phyloP scores from a whole-genome alignment of 2,888 invertebrate genomes.

The Drosophila putrida region DNA sequence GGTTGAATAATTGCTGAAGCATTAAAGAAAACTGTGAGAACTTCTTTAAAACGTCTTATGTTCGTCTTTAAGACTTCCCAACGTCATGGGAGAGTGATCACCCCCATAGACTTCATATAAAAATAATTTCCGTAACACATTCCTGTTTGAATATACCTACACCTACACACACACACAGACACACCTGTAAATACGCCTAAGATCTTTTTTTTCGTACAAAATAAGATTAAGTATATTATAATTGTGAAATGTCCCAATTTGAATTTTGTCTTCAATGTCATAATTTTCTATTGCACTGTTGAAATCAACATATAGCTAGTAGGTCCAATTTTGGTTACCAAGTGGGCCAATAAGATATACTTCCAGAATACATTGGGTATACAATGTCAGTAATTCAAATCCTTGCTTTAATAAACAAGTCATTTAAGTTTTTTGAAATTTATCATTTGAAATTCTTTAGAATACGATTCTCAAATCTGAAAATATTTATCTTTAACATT shows the following conservation, averaged over 20 bases:
- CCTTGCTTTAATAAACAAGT: too few relatives aligned
- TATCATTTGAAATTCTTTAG: too few relatives aligned
- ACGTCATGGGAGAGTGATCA: conserved; percentile 84
- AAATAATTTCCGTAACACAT: conserved; percentile 43
- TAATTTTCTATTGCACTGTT: background rate
- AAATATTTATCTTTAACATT: too few relatives aligned
- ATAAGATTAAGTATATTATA: conserved; percentile 6
- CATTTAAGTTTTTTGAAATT: too few relatives aligned
- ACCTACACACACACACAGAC: conserved; percentile 3
- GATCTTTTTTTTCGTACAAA: conserved; percentile 8
- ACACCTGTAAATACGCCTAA: background rate
- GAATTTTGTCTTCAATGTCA: background rate
- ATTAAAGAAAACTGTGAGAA: conserved; percentile 70
- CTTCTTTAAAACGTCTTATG: conserved; percentile 67
- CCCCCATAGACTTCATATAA: conserved; percentile 47
- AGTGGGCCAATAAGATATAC: background rate
- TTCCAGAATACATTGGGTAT: background rate
- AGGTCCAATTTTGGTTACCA: background rate
- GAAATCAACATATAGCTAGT: background rate
- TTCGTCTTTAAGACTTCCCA: conserved; percentile 81
- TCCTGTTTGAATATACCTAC: conserved; percentile 22
- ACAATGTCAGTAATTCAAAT: background rate
- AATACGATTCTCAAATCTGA: too few relatives aligned
- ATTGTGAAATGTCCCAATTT: conserved; percentile 3
- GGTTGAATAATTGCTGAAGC: conserved; percentile 66